Conservation (phyloP, 2,888 invertebrate genomes). For the Eupithecia abbreviata region DNA sequence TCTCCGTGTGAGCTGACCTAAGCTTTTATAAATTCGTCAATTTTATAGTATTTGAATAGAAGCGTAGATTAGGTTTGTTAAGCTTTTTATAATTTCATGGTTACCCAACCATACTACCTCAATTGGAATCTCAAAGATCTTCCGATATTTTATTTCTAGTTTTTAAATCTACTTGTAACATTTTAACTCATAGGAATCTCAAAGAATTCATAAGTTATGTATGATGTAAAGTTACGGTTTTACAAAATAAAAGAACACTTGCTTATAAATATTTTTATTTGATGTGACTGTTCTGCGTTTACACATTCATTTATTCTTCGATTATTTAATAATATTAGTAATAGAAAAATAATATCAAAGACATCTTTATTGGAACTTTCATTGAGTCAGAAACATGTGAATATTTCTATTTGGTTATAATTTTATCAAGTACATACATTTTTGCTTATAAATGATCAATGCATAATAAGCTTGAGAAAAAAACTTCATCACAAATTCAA, state of each 20-base stretch:
- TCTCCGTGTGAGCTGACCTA: too few species aligned
- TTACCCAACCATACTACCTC: constrained; percentile 11
- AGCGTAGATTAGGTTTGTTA: neutral
- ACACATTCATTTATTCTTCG: constrained; percentile 77
- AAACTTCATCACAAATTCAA: constrained; percentile 55
- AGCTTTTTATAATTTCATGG: constrained; percentile 3
- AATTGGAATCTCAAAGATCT: neutral
- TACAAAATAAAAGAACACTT: constrained; percentile 68
- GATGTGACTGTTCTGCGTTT: constrained; percentile 78
- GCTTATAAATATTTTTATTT: constrained; percentile 82
- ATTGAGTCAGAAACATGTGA: constrained; percentile 58
- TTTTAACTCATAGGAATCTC: constrained; percentile 40
- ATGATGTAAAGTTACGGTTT: neutral
- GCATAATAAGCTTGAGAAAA: constrained; percentile 46
- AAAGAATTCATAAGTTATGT: constrained; percentile 12
- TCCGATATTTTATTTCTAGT: neutral
- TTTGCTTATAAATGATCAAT: constrained; percentile 42
- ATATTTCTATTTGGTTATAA: constrained; percentile 35
- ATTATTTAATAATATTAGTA: constrained; percentile 82
- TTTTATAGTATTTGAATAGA: neutral
- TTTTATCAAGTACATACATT: constrained; percentile 36
- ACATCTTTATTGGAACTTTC: constrained; percentile 78
- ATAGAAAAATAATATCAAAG: constrained; percentile 84
- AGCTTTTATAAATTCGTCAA: neutral
- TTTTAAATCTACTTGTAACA: constrained; percentile 2